Conservation (phyloP, 1,140 invertebrate species). For the Fragariocoptes setiger region DNA sequence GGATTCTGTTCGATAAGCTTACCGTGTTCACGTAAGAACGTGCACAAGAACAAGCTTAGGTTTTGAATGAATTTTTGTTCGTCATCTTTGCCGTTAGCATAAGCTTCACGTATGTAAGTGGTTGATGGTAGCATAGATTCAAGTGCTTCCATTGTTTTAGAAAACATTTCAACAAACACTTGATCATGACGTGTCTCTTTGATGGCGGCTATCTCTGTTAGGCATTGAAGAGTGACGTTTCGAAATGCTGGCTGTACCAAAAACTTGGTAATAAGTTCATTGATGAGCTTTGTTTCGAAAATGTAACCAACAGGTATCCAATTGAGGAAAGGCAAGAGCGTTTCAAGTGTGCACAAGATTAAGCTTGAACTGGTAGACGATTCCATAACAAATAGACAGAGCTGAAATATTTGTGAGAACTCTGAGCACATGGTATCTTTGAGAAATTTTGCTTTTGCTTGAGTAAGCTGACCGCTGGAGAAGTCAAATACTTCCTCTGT, state of each 20-base stretch:
- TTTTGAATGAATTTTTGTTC: slow-evolving; percentile 99
- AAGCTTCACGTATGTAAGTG: slow-evolving; percentile 73
- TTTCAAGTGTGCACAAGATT: slow-evolving; percentile 74
- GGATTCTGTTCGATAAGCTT: slow-evolving; percentile 44
- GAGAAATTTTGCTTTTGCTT: slow-evolving; percentile 91
- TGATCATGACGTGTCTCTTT: slow-evolving; percentile 48
- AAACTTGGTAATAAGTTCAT: slow-evolving; percentile 67
- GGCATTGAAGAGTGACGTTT: slow-evolving; percentile 87
- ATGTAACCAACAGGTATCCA: slow-evolving; percentile 99
- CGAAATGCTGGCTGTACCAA: slow-evolving; percentile 86
- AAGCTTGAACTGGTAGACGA: slow-evolving; percentile 82
- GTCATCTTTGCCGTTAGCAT: slow-evolving; percentile 61
- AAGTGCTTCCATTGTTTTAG: slow-evolving; percentile 59
- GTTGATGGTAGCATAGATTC: slow-evolving; percentile 57
- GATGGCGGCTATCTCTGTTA: slow-evolving; percentile 53
- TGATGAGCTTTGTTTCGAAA: slow-evolving; percentile 91
- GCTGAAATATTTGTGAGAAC: slow-evolving; percentile 85
- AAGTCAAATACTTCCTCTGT: slow-evolving; percentile 98
- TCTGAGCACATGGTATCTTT: slow-evolving; percentile 99
- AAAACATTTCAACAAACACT: slow-evolving; percentile 56
- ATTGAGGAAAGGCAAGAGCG: slow-evolving; percentile 77
- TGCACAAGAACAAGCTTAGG: slow-evolving; percentile 80
- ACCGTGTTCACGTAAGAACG: slow-evolving; percentile 82
- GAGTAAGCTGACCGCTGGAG: slow-evolving; percentile 81
- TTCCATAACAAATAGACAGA: slow-evolving; percentile 91